A percentile compares a stretch with the other conserved stretches of the same genome.
Evolutionary conservation across 2,113 vertebrate genomes (phyloP).

Genomic region (Sapajus apella): DNA sequence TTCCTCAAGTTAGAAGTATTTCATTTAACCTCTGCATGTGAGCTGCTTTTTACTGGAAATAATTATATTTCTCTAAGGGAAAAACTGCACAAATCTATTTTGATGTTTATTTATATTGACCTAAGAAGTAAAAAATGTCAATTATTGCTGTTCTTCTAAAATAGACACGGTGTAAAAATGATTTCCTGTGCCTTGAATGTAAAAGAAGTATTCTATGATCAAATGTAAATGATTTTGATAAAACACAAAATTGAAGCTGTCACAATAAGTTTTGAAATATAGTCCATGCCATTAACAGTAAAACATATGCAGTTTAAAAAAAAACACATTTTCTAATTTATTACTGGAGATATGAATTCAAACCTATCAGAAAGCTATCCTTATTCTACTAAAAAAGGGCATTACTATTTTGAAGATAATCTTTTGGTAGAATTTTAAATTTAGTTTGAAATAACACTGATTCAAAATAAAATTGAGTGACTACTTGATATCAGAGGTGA

Average conservation of each 20-base stretch:
- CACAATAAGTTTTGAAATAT: background rate
- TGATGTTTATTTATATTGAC: slow-evolving; percentile 55
- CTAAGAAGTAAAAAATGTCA: slow-evolving; percentile 31
- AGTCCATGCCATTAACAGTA: background rate
- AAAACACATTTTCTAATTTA: background rate
- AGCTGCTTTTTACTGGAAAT: background rate
- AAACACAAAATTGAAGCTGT: background rate
- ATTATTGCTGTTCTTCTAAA: background rate
- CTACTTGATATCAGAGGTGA: background rate
- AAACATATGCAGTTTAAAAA: background rate
- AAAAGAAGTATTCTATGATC: background rate
- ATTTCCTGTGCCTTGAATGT: background rate
- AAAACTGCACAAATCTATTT: slow-evolving; percentile 44
- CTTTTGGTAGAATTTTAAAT: background rate
- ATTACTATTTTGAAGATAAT: background rate
- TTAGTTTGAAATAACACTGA: background rate
- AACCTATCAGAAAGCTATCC: background rate
- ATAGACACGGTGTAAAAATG: background rate
- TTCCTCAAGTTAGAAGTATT: background rate
- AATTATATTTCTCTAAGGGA: slow-evolving; percentile 22
- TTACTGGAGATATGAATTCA: background rate
- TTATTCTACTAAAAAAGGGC: background rate
- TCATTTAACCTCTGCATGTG: slow-evolving; percentile 5
- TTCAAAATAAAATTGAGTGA: background rate
- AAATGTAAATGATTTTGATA: background rate